Conservation (phyloP, 2,797 vertebrate species). For the Jordanella pulchra region DNA sequence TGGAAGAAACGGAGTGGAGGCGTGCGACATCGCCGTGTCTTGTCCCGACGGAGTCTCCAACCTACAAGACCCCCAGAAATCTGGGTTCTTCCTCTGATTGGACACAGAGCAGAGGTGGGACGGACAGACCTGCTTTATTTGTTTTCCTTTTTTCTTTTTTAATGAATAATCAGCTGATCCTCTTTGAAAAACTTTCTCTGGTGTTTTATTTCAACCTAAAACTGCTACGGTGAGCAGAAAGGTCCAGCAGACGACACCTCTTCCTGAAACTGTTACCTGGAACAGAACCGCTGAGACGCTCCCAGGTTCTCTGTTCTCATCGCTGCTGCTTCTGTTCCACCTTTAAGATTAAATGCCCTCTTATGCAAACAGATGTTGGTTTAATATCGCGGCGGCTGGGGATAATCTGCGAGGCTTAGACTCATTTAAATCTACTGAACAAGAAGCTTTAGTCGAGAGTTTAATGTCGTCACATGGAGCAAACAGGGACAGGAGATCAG, state of each 20-base stretch:
- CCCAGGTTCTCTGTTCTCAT: background rate
- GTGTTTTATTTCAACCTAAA: constrained; percentile 2
- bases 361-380: constrained; percentile 1
- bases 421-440: constrained; percentile 2
- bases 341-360: background rate
- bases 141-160: background rate
- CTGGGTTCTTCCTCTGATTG: constrained; percentile 73
- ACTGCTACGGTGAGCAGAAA: background rate
- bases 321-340: constrained; percentile 2
- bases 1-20: constrained; percentile 30
- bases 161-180: background rate
- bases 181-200: background rate
- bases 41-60: constrained; percentile 48
- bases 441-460: constrained; percentile 8
- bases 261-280: background rate
- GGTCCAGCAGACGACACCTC: background rate
- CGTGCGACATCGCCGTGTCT: constrained; percentile 25
- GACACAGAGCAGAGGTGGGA: background rate
- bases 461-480: background rate
- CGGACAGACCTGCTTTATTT: background rate
- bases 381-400: background rate
- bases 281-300: background rate
- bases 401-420: constrained; percentile 1
- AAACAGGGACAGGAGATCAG: background rate
- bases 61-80: constrained; percentile 65